Evolutionary conservation across 2,797 vertebrate species (phyloP).

Genomic region (Lophotriccus pileatus): DNA sequence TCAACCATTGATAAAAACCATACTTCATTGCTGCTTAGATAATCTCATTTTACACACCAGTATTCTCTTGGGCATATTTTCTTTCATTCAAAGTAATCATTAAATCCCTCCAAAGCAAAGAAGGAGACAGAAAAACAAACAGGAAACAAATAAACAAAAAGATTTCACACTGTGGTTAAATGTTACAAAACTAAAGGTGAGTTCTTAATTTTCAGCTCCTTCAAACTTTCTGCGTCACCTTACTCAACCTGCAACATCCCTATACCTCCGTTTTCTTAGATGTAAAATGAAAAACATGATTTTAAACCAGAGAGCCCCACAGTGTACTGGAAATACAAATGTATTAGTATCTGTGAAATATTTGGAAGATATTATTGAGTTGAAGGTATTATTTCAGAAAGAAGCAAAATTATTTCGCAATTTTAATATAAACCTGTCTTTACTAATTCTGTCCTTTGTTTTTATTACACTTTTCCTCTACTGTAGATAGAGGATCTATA

Average conservation of each 20-base stretch:
- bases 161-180: neutral
- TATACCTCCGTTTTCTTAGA: neutral
- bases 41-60: slow-evolving; percentile 4
- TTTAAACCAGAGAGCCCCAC: neutral
- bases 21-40: neutral
- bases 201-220: neutral
- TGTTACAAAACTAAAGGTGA: neutral
- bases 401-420: neutral
- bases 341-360: neutral
- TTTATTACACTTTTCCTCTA: neutral
- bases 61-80: neutral
- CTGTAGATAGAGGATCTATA: neutral
- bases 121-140: neutral
- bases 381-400: neutral
- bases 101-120: slow-evolving; percentile 13
- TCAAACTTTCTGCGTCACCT: neutral
- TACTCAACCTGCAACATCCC: neutral
- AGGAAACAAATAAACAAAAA: neutral
- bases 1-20: neutral
- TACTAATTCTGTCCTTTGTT: neutral
- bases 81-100: neutral
- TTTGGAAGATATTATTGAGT: neutral
- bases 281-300: neutral
- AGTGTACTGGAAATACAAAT: neutral
- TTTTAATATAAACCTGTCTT: neutral